Evolutionary conservation across 1,140 invertebrate species (phyloP), one percentile per base, ranked within the genome.

Genomic region (Papilio glaucus): DNA sequence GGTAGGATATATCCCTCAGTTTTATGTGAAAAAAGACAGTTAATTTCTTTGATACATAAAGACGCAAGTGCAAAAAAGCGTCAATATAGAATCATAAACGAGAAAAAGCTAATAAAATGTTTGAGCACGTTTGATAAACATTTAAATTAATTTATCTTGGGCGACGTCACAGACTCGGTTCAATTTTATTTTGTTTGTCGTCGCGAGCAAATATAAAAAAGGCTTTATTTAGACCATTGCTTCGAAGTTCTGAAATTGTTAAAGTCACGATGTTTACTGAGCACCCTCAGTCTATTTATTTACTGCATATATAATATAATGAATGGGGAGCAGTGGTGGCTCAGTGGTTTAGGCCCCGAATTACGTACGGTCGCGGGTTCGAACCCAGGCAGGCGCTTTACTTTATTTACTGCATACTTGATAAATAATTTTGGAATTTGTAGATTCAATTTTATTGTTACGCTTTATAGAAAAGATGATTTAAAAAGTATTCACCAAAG

Each of bases 61-160:
- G 10, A 41, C 0, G 13, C 39, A 13, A 41, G 39, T 13, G 13
- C n/a, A n/a, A 49, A 21, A 21, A 49, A 33, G 29, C 29, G 6
- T 6, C 2, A 3, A 3, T 33, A 33, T 33, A 49, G 8, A 49
- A 49, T 21, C 18, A 49, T 49, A 4, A 18, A 45, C 2, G 0
- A 49, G 15, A 49, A 49, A 41, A 45, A 21, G 18, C 15, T 49
- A n/a, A 49, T 49, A 49, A 49, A 49, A 15, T 15, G n/a, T 49
- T 49, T 49, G 15, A 21, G 15, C 42, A 49, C 42, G 42, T 49
- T 49, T 49, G 42, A 21, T 49, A 49, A 49, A 49, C 42, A 7
- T 49, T 49, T 49, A 9, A 49, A 21, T 49, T 49, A 21, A 49
- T 49, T 49, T 49, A 49, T 49, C 42, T 49, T 49, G 6, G 42